These are phyloP conservation scores for Melanostoma mellinum DNA, from an alignment of 2,888 invertebrate genomes.

Conservation along the genomic window DNA sequence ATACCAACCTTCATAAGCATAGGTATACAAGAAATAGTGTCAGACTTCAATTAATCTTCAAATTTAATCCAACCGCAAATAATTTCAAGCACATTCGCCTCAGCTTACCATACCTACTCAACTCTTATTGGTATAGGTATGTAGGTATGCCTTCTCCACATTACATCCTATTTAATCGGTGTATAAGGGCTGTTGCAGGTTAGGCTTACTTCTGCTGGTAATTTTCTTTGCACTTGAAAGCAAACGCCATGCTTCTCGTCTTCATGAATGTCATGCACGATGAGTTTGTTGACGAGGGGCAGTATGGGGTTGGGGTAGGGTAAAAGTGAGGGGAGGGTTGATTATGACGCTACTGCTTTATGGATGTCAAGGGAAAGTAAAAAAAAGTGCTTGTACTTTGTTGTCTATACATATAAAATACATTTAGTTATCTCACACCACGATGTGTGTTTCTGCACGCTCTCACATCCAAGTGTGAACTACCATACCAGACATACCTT, in stretches of 20 bases:
- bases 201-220: constrained; percentile 49
- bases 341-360: constrained; percentile 36
- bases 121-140: no score
- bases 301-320: constrained; percentile 3
- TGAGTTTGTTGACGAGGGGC: constrained; percentile 19
- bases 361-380: constrained; percentile 47
- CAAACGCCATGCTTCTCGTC: constrained; percentile 43
- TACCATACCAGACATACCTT: constrained; percentile 49
- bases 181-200: constrained; percentile 27
- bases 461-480: constrained; percentile 65
- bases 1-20: background rate
- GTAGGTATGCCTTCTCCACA: constrained; percentile 7
- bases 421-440: constrained; percentile 57
- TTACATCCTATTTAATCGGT: constrained; percentile 45
- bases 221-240: constrained; percentile 52
- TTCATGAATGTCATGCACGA: constrained; percentile 65
- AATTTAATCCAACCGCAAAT: constrained; percentile 67
- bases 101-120: background rate
- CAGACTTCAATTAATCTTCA: constrained; percentile 74
- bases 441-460: constrained; percentile 39
- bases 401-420: constrained; percentile 27
- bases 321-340: constrained; percentile 38
- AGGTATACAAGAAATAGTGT: constrained; percentile 61
- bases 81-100: constrained; percentile 69
- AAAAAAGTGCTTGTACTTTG: background rate